Base-by-base conservation (phyloP, 1,140 invertebrate genomes). In the Drosophila burlai region DNA sequence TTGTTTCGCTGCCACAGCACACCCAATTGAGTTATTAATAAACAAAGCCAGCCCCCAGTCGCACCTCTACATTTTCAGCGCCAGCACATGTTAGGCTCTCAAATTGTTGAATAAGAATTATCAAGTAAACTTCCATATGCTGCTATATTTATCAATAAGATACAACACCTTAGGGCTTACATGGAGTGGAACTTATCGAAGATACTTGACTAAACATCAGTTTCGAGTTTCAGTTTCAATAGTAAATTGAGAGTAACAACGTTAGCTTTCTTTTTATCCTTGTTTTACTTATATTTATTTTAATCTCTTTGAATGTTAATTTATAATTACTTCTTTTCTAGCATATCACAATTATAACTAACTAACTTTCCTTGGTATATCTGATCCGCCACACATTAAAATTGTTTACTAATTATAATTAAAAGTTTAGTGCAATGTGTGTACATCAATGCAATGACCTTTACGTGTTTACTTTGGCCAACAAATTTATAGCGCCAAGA, bases 61-160 rank as follows among this genome's bases (percentile, higher is more conserved):
- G 58, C 64, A 66, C 26, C 50, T 57, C 50, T n/a, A 26, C 31
- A 11, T 24, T 24, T 55, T 36, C 18, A 24, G 38, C 2, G 5
- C 10, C 5, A 8, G 43, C 64, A 78, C 61, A 63, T 79, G 76
- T 58, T 61, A 36, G 50, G 50, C 76, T 82, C 80, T 45, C 47
- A 71, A 75, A 74, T 42, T 46, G 40, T 26, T 38, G 16, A 31
- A 49, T 29, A 38, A 9, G 57, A 61, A 47, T 16, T 46, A 36
- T 13, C 13, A 7, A 9, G 24, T 24, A 34, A 13, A 38, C 7
- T 11, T 64, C 8, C 1, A 49, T 47, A 2, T 8, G 24, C 8
- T 49, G 5, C 2, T 8, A 8, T 47, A 47, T 47, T 24, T 15
- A 24, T 16, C 31, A 36, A 16, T 49, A 16, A 15, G 16, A 15